Percentiles rank a stretch among this genome's conserved stretches.
Conservation (phyloP, 2,888 invertebrate species). For the Caenorhabditis sulstoni region DNA sequence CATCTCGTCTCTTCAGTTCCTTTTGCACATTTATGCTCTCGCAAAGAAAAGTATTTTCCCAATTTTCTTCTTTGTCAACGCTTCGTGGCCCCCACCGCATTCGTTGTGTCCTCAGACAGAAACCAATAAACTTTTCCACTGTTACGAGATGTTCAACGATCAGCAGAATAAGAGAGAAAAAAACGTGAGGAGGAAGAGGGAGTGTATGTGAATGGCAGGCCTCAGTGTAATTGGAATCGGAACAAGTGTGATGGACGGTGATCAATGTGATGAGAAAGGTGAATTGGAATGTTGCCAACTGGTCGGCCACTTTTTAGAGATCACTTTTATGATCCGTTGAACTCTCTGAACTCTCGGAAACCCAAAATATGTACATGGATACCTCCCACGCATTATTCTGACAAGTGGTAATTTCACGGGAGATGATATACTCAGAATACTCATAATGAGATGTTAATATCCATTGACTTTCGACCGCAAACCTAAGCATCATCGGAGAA, state of each 20-base stretch:
- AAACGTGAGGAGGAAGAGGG: neutral
- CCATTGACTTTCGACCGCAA: too few relatives aligned
- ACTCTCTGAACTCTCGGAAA: too few relatives aligned
- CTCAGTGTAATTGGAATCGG: slow-evolving; percentile 25
- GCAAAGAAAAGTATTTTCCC: neutral
- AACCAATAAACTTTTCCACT: slow-evolving; percentile 49
- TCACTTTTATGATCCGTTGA: too few relatives aligned
- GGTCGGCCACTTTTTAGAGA: slow-evolving; percentile 23
- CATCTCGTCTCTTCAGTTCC: too few relatives aligned
- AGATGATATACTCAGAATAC: too few relatives aligned
- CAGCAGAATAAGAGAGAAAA: neutral
- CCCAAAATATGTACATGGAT: too few relatives aligned
- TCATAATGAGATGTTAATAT: too few relatives aligned
- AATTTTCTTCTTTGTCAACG: slow-evolving; percentile 19
- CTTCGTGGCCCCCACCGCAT: slow-evolving; percentile 7
- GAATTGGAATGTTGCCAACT: slow-evolving; percentile 42
- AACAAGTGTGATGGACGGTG: slow-evolving; percentile 46
- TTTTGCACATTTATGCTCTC: too few relatives aligned
- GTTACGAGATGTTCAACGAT: slow-evolving; percentile 41
- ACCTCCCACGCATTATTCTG: too few relatives aligned
- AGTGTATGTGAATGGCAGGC: slow-evolving; percentile 34
- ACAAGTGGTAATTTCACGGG: too few relatives aligned
- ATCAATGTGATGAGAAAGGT: slow-evolving; percentile 6
- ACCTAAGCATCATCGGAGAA: too few relatives aligned
- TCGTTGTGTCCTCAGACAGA: slow-evolving; percentile 45